phyloP scores from a whole-genome alignment of 2,888 invertebrate species.

The Chydorus sphaericus region DNA sequence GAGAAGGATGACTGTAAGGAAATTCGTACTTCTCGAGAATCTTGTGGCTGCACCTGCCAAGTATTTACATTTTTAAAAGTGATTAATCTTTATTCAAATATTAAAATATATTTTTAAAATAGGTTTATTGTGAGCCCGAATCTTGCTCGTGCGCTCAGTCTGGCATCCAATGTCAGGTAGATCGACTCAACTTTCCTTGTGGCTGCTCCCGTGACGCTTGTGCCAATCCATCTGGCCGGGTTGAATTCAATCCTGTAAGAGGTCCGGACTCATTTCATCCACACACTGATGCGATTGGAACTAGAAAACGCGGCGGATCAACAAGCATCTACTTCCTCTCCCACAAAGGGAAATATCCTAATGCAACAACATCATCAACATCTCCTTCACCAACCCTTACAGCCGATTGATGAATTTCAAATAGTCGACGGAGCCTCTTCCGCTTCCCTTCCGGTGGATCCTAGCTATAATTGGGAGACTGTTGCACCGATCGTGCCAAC shows the following conservation, averaged over 20 bases:
- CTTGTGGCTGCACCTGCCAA: slow-evolving; percentile 85
- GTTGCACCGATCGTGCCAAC: too few relatives aligned
- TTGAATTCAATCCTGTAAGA: slow-evolving; percentile 78
- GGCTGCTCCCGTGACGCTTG: slow-evolving; percentile 91
- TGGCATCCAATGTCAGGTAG: slow-evolving; percentile 95
- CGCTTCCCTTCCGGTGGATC: too few relatives aligned
- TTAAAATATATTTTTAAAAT: background rate
- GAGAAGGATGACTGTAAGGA: slow-evolving; percentile 91
- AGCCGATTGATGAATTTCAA: too few relatives aligned
- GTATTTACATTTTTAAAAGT: slow-evolving; percentile 25
- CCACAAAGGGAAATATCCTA: background rate
- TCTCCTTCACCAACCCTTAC: too few relatives aligned
- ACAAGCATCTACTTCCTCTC: slow-evolving; percentile 34
- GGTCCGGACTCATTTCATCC: slow-evolving; percentile 94
- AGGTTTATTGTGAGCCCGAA: slow-evolving; percentile 77
- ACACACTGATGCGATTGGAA: slow-evolving; percentile 84
- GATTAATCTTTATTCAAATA: background rate
- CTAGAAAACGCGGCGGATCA: slow-evolving; percentile 79
- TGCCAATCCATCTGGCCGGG: slow-evolving; percentile 76
- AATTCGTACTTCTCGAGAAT: slow-evolving; percentile 79
- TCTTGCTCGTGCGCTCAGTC: slow-evolving; percentile 87
- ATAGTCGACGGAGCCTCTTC: too few relatives aligned
- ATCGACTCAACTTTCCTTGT: slow-evolving; percentile 89
- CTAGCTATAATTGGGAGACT: too few relatives aligned
- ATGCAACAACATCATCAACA: too few relatives aligned